Conservation (phyloP, 2,797 vertebrate species). For the Sus cebifrons region DNA sequence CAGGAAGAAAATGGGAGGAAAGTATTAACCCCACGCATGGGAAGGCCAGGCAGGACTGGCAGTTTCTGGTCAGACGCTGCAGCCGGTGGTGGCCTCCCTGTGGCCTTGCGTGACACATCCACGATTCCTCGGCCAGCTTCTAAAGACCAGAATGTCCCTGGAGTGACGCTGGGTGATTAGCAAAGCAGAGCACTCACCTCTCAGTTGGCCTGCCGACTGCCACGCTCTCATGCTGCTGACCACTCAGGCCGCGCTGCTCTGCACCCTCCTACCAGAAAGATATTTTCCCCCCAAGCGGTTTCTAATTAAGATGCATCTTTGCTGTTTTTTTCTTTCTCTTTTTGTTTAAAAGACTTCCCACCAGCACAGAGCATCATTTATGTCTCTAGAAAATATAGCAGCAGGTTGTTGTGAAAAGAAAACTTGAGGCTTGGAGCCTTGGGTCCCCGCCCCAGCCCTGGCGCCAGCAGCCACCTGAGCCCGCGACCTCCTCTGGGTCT, state of each 20-base stretch:
- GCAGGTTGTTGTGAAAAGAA: constrained; percentile 76
- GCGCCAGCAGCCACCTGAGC: constrained; percentile 25
- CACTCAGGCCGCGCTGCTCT: rapidly evolving
- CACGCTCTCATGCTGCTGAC: not conserved
- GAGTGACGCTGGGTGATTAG: constrained; percentile 74
- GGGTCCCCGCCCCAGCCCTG: constrained; percentile 34
- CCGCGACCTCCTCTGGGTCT: not conserved
- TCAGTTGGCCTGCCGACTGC: constrained; percentile 53
- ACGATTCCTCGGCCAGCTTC: constrained; percentile 16
- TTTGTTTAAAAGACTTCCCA: constrained; percentile 65
- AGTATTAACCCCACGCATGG: constrained; percentile 58
- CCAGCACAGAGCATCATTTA: constrained; percentile 74
- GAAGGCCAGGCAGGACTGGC: constrained; percentile 43
- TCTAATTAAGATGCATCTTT: constrained; percentile 79
- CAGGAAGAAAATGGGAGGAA: constrained; percentile 68
- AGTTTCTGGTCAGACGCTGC: not conserved
- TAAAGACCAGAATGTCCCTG: constrained; percentile 53
- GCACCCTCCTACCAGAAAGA: not conserved
- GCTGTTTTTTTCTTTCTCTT: constrained; percentile 76
- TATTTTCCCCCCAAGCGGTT: constrained; percentile 62
- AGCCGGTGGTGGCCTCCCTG: not conserved
- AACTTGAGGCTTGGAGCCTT: constrained; percentile 6
- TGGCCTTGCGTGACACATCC: constrained; percentile 11
- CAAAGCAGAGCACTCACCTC: constrained; percentile 51
- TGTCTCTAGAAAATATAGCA: constrained; percentile 81